Base-by-base conservation (phyloP, 2,888 invertebrate species). In the Campoplex nolae region DNA sequence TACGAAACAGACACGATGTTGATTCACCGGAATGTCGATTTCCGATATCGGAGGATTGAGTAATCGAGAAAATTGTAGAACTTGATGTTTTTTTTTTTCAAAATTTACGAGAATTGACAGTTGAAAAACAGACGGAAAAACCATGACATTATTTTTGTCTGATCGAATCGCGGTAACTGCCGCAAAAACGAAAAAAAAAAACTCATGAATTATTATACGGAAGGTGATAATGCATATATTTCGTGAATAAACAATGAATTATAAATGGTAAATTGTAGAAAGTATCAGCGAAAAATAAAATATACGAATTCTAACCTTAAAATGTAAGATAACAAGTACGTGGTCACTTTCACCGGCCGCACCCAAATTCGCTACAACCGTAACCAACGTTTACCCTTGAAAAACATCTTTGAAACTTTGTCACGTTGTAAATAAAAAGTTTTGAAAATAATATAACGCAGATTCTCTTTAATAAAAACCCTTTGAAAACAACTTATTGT, bases 291-390 rank as follows among this genome's bases (percentile, higher is more conserved):
- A 65, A 90, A 92, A 92, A 90, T 92, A 89, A 92, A 91, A 91
- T 93, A 91, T 87, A 71, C 84, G 84, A 71, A 89, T 88, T 88
- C 92, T 93, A 93, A 93, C 93, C 93, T 93, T 80, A 89, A 89
- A 62, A 84, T 70, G 89, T 73, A 85, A 70, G 80, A 89, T 88
- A 88, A 88, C 73, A 79, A 86, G 48, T n/a, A 70, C 51, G 56
- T 71, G 82, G 76, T 84, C 65, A 84, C 87, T 82, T 85, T 86
- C 86, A 89, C 85, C 86, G 83, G 65, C 80, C 86, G 73, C 85
- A 88, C 80, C 89, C 75, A 4, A 45, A 65, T 58, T 84, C 73
- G 79, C 58, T 76, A 38, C 28, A 74, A 42, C 48, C 65, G 76
- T 58, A 77, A 56, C 9, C 58, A 83, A 74, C 51, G 58, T 70